phyloP scores from a whole-genome alignment of 1,140 invertebrate genomes.

The Dolichoris vasculosae region DNA sequence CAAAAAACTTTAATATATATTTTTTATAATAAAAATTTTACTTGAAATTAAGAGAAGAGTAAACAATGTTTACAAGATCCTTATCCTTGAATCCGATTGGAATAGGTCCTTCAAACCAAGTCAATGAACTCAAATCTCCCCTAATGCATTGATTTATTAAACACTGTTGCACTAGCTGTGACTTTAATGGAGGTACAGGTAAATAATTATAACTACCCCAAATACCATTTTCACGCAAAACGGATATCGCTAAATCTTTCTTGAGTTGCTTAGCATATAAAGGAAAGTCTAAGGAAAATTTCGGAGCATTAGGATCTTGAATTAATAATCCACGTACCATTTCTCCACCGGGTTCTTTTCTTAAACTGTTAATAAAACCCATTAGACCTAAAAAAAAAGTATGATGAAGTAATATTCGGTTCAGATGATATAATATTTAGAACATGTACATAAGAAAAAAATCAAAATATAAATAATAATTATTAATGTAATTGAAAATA shows the following conservation, averaged over 20 bases:
- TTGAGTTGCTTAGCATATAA: constrained; percentile 80
- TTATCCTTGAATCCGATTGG: constrained; percentile 74
- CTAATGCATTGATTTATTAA: constrained; percentile 85
- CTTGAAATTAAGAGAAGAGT: constrained; percentile 80
- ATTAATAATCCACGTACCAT: constrained; percentile 79
- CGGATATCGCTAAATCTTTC: constrained; percentile 86
- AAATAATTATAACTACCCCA: constrained; percentile 87
- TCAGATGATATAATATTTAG: background rate
- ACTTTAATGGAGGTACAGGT: constrained; percentile 71
- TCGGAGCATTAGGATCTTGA: constrained; percentile 79
- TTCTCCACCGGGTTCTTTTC: constrained; percentile 81
- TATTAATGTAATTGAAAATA: no score
- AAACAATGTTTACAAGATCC: constrained; percentile 75
- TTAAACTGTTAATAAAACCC: constrained; percentile 87
- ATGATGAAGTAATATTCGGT: background rate
- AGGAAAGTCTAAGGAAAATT: constrained; percentile 78
- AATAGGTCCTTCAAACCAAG: constrained; percentile 84
- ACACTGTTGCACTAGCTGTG: constrained; percentile 77
- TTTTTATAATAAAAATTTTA: background rate
- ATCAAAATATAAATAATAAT: background rate
- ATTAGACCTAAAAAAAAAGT: constrained; percentile 78
- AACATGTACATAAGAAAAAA: background rate
- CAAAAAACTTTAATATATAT: background rate
- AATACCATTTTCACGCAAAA: constrained; percentile 79
- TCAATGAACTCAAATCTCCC: constrained; percentile 88